These are phyloP conservation scores for Lagria hirta DNA, from an alignment of 2,888 invertebrate species.

Conservation along the genomic window DNA sequence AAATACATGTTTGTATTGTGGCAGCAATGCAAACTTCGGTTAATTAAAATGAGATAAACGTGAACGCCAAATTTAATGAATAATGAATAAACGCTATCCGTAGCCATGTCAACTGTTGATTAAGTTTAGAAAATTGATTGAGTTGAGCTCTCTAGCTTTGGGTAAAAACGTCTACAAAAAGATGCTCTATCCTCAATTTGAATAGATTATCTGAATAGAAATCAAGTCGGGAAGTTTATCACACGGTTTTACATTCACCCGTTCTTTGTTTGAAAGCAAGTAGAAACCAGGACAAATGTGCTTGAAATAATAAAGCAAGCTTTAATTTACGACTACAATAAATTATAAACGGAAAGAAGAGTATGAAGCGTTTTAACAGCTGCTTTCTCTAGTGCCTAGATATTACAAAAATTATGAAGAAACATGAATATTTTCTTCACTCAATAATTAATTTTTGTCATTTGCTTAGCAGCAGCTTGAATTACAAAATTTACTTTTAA, in stretches of 20 bases:
- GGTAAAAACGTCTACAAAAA: too few species aligned
- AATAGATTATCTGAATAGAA: conserved; percentile 22
- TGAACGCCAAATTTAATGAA: too few species aligned
- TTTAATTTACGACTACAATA: conserved; percentile 30
- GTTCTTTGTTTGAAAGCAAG: conserved; percentile 30
- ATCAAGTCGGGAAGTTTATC: conserved; percentile 26
- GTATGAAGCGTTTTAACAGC: conserved; percentile 25
- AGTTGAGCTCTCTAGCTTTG: too few species aligned
- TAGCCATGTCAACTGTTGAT: too few species aligned
- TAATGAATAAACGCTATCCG: too few species aligned
- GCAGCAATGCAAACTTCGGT: too few species aligned
- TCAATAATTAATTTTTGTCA: conserved; percentile 23
- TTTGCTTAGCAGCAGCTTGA: conserved; percentile 7
- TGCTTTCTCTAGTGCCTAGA: conserved; percentile 22
- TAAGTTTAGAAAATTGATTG: too few species aligned
- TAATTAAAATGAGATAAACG: too few species aligned
- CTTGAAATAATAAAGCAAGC: conserved; percentile 31
- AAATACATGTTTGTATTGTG: too few species aligned
- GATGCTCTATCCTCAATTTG: too few species aligned
- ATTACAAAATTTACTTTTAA: neutral
- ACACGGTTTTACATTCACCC: conserved; percentile 28
- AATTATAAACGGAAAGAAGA: conserved; percentile 27
- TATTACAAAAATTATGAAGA: conserved; percentile 22
- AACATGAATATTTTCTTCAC: conserved; percentile 14
- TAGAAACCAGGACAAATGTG: conserved; percentile 33